These are phyloP conservation scores for Tillus elongatus DNA, from an alignment of 2,888 invertebrate species.

Conservation along the genomic window DNA sequence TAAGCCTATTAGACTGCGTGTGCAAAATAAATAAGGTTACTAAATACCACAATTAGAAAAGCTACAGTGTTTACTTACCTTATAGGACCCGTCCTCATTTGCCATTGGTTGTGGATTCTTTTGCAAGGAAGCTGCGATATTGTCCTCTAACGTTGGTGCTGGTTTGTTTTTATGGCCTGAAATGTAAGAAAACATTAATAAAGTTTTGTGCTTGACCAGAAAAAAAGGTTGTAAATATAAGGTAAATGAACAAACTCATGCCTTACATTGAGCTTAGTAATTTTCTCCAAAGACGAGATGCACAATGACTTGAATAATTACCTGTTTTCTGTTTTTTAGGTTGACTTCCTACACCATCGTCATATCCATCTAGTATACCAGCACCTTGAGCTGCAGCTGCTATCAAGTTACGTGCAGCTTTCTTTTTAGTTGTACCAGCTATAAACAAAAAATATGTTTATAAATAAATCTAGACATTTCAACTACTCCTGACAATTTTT, in stretches of 20 bases:
- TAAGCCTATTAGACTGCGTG: slow-evolving; percentile 29
- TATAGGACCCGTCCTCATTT: slow-evolving; percentile 53
- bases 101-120: slow-evolving; percentile 34
- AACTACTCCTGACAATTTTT: too few species aligned
- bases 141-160: slow-evolving; percentile 38
- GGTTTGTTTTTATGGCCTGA: background rate
- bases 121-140: slow-evolving; percentile 46
- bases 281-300: too few species aligned
- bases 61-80: slow-evolving; percentile 39
- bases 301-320: slow-evolving; percentile 13
- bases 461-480: too few species aligned
- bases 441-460: slow-evolving; percentile 5
- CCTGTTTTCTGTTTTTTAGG: slow-evolving; percentile 23
- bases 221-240: too few species aligned
- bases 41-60: slow-evolving; percentile 9
- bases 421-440: slow-evolving; percentile 15
- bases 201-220: too few species aligned
- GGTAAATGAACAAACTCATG: background rate
- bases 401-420: slow-evolving; percentile 33
- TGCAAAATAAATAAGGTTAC: slow-evolving; percentile 19
- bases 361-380: slow-evolving; percentile 49
- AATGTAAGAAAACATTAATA: too few species aligned
- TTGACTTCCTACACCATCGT: slow-evolving; percentile 39
- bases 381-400: slow-evolving; percentile 47
- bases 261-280: too few species aligned